phyloP scores from a whole-genome alignment of 2,113 vertebrate genomes.

The Ardeotis arabs region DNA sequence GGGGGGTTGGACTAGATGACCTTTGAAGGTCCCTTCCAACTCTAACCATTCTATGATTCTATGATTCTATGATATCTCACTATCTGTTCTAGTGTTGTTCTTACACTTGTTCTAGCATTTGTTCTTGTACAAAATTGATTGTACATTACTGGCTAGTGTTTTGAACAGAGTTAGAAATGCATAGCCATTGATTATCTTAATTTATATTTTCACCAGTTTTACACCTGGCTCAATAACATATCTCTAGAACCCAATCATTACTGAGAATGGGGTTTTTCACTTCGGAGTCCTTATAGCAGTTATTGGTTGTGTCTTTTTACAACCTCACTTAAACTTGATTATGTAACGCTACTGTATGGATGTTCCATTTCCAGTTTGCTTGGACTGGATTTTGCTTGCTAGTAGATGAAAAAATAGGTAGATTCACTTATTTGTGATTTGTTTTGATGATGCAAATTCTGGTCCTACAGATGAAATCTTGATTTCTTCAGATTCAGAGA shows the following conservation, averaged over 20 bases:
- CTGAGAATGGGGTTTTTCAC: neutral
- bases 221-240: neutral
- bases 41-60: too few relatives aligned
- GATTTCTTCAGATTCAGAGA: neutral
- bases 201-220: neutral
- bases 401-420: neutral
- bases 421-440: neutral
- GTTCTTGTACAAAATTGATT: neutral
- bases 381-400: neutral
- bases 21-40: too few relatives aligned
- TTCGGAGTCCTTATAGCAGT: neutral
- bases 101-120: neutral
- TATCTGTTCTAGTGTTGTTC: neutral
- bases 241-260: neutral
- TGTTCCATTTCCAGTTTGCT: neutral
- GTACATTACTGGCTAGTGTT: neutral
- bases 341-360: neutral
- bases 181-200: neutral
- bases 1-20: too few relatives aligned
- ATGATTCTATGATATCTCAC: neutral
- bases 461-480: neutral
- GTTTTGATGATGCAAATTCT: neutral
- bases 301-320: neutral
- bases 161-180: neutral
- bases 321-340: neutral